Base-by-base conservation (phyloP, 2,797 vertebrate species). In the Gorsachius magnificus region DNA sequence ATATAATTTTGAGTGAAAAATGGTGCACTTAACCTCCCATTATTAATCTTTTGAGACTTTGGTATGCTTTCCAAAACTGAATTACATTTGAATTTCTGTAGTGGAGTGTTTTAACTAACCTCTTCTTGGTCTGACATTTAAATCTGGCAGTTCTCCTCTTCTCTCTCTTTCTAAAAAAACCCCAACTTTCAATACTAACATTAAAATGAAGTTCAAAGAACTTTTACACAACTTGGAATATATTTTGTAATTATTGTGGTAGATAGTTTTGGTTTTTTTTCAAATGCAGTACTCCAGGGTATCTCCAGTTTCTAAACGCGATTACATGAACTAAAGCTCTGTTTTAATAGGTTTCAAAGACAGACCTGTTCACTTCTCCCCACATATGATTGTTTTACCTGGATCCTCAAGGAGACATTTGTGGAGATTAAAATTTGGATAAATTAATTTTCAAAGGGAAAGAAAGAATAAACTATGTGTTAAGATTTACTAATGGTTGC, bases 1-100 rank as follows among this genome's bases (percentile, higher is more conserved):
- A 16, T 35, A 63, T 21, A 61, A 77, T 86, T 89, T 85, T 43
- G 19, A 43, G 38, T 92, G 57, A 80, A 91, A 96, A 92, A 85
- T 64, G 22, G 26, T 71, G 56, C 57, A 54, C 68, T 89, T 96
- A 77, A 75, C 36, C 65, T 75, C n/a, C 29, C 4, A 12, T 93
- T 86, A 54, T 89, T 92, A 95, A 83, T 90, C 21, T 71, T 95
- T 58, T 29, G 61, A 83, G 33, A 61, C 57, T 86, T 94, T 69
- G 82, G 3, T 69, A 35, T 90, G 75, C 43, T 91, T 94, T 94
- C 33, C 60, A 71, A 84, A 92, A 89, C n/a, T 54, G 51, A 96
- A 87, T 35, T 74, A 24, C 36, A 29, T 91, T 64, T 94, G 38
- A 87, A 80, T 94, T 85, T 81, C 45, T 90, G 16, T 41, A 84